Percentiles rank a stretch among this genome's conserved stretches.
These are phyloP conservation scores for Elmis aenea DNA, from an alignment of 2,888 invertebrate species.

Conservation along the genomic window DNA sequence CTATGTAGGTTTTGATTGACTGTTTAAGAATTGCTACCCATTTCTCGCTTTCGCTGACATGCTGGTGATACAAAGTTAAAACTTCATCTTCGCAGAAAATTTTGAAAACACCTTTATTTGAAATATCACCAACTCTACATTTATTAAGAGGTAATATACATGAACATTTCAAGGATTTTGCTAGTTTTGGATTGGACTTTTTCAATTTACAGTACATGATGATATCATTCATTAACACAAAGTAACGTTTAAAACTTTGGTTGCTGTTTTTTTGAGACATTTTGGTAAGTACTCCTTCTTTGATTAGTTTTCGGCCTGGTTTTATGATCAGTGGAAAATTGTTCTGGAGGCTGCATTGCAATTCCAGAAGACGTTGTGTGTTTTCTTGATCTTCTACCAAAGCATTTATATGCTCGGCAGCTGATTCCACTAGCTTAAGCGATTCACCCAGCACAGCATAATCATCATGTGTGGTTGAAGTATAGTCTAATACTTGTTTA, in stretches of 20 bases:
- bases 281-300: slow-evolving; percentile 60
- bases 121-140: slow-evolving; percentile 58
- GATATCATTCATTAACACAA: slow-evolving; percentile 68
- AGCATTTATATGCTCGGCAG: slow-evolving; percentile 68
- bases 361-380: slow-evolving; percentile 60
- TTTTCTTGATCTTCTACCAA: slow-evolving; percentile 69
- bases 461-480: slow-evolving; percentile 54
- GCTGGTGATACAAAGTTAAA: slow-evolving; percentile 54
- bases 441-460: slow-evolving; percentile 55
- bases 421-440: slow-evolving; percentile 60
- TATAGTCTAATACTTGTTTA: slow-evolving; percentile 61
- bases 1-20: slow-evolving; percentile 54
- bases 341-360: slow-evolving; percentile 60
- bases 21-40: slow-evolving; percentile 56
- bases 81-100: slow-evolving; percentile 56
- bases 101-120: slow-evolving; percentile 56
- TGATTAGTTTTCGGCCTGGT: slow-evolving; percentile 64
- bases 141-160: slow-evolving; percentile 67
- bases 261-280: slow-evolving; percentile 50
- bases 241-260: slow-evolving; percentile 54
- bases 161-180: slow-evolving; percentile 59
- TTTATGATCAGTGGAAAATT: slow-evolving; percentile 61
- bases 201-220: slow-evolving; percentile 67
- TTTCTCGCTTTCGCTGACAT: slow-evolving; percentile 49
- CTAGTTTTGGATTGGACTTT: slow-evolving; percentile 51